Conservation (phyloP, 2,888 invertebrate species). For the Agrochola circellaris region DNA sequence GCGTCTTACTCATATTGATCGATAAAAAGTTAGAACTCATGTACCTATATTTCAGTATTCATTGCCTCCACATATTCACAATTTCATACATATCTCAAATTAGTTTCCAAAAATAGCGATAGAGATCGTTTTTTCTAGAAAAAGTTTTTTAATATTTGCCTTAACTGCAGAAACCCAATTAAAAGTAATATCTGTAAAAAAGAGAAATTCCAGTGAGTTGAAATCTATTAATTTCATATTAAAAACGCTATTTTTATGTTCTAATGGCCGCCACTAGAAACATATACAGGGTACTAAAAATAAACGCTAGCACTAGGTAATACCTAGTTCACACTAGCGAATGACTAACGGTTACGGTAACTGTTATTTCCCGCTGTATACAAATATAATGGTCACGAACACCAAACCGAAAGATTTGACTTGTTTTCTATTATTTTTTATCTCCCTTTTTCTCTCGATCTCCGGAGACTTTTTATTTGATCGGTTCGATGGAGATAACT, state of each 20-base stretch:
- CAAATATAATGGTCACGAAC: constrained; percentile 67
- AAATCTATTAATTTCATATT: constrained; percentile 58
- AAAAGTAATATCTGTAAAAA: constrained; percentile 49
- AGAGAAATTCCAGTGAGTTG: constrained; percentile 58
- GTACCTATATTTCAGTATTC: neutral
- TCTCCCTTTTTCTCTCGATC: too few species aligned
- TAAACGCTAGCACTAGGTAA: constrained; percentile 64
- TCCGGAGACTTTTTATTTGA: constrained; percentile 60
- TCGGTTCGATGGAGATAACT: constrained; percentile 50
- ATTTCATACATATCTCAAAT: constrained; percentile 18
- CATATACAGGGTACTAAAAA: constrained; percentile 61
- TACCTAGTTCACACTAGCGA: constrained; percentile 68
- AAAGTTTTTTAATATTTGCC: constrained; percentile 30
- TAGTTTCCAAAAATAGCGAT: constrained; percentile 22
- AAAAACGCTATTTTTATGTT: constrained; percentile 57
- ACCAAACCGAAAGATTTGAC: constrained; percentile 63
- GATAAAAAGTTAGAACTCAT: neutral
- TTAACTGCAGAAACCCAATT: constrained; percentile 27
- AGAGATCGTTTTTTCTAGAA: constrained; percentile 25
- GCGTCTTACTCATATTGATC: neutral
- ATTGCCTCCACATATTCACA: neutral
- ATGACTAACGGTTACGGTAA: constrained; percentile 66
- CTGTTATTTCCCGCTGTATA: constrained; percentile 67
- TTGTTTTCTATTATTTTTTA: constrained; percentile 67
- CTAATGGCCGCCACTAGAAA: constrained; percentile 48